These are phyloP conservation scores for Myathropa florea DNA, from an alignment of 2,888 invertebrate genomes.

Conservation along the genomic window DNA sequence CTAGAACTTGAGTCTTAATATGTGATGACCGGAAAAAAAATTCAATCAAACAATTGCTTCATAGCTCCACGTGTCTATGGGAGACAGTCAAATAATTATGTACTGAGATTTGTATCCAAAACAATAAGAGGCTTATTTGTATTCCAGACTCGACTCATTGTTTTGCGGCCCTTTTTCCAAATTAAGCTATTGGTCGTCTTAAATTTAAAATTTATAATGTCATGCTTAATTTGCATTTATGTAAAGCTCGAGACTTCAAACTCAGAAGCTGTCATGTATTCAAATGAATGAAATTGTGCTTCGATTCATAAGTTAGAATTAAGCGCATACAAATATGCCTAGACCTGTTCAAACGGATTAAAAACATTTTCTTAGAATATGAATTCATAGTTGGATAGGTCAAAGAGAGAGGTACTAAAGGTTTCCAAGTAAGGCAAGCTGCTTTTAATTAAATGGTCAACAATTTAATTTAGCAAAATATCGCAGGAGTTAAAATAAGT, in stretches of 20 bases:
- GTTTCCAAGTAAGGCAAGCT: no score
- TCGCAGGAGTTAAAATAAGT: no score
- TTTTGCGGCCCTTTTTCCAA: conserved; percentile 9
- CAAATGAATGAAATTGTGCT: not conserved
- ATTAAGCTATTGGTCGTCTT: not conserved
- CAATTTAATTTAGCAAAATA: no score
- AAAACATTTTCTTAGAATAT: not conserved
- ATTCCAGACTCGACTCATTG: not conserved
- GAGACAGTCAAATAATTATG: not conserved
- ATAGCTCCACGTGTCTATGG: not conserved
- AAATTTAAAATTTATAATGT: not conserved
- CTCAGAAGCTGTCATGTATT: not conserved
- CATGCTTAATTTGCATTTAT: conserved; percentile 12
- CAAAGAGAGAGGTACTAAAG: no score
- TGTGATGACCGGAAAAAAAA: not conserved
- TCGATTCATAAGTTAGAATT: not conserved
- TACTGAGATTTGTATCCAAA: not conserved
- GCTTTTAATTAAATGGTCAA: no score
- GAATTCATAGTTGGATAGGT: not conserved
- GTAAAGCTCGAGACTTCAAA: not conserved
- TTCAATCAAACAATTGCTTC: not conserved
- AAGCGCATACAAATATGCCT: not conserved
- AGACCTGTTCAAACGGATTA: not conserved
- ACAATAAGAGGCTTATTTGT: not conserved
- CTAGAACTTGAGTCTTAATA: not conserved